A percentile compares a stretch with the other conserved stretches of the same genome.
Conservation (phyloP, 1,140 invertebrate genomes). For the Tetramorium parvispinum region DNA sequence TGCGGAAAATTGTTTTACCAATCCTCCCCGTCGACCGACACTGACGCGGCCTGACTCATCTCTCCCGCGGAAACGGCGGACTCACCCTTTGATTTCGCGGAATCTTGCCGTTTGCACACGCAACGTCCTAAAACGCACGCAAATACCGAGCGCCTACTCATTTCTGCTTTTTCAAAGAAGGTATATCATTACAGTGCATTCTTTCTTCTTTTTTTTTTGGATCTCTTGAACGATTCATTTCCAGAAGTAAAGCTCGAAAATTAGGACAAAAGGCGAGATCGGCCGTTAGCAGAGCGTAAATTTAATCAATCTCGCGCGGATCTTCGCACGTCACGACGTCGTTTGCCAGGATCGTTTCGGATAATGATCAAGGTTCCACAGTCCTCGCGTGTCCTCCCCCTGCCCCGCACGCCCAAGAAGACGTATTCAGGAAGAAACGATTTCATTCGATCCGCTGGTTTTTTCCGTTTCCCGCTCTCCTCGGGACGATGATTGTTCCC, state of each 20-base stretch:
- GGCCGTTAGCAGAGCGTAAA: conserved; percentile 30
- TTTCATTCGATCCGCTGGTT: conserved; percentile 1
- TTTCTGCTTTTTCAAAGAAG: background rate
- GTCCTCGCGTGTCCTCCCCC: background rate
- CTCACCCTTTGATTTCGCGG: background rate
- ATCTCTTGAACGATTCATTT: background rate
- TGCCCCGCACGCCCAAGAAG: background rate
- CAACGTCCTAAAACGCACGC: background rate
- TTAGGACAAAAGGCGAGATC: conserved; percentile 12
- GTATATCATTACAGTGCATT: background rate
- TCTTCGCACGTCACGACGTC: conserved; percentile 38
- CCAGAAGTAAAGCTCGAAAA: background rate
- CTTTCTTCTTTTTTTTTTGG: background rate
- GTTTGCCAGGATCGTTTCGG: conserved; percentile 41
- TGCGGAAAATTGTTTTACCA: conserved; percentile 30
- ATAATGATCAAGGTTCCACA: conserved; percentile 37
- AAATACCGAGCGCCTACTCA: background rate
- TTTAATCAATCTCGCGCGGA: conserved; percentile 50
- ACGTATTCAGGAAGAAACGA: conserved; percentile 11
- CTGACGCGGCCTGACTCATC: background rate
- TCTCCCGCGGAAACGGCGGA: background rate
- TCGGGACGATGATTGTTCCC: conserved; percentile 7
- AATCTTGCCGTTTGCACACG: background rate
- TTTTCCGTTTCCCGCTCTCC: background rate
- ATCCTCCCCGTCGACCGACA: background rate